Percentiles rank a stretch among this genome's conserved stretches.
Conservation (phyloP, 2,888 invertebrate genomes). For the Tenodera sinensis region DNA sequence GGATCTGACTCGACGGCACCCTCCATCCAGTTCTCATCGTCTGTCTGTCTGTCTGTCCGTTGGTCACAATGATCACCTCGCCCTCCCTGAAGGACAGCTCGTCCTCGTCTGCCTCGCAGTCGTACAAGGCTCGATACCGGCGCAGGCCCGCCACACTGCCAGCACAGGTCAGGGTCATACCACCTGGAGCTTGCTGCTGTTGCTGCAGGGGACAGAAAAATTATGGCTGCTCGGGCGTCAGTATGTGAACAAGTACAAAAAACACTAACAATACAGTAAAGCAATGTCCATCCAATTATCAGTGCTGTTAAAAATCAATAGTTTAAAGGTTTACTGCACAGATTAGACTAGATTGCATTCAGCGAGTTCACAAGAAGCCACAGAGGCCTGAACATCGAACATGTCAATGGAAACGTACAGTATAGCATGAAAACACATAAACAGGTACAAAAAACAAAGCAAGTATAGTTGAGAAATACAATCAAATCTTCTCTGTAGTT, state of each 20-base stretch:
- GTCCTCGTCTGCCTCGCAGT: constrained; percentile 95
- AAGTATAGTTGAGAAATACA: no score
- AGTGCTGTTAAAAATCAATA: not conserved
- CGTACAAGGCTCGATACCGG: constrained; percentile 86
- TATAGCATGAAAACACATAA: no score
- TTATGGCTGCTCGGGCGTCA: constrained; percentile 39
- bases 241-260: constrained; percentile 2
- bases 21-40: constrained; percentile 98
- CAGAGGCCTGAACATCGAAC: no score
- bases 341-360: no score
- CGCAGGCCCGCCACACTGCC: constrained; percentile 49
- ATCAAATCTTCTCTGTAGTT: no score
- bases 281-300: not conserved
- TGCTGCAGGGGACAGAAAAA: constrained; percentile 41
- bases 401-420: no score
- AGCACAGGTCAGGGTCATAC: not conserved
- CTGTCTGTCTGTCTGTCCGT: constrained; percentile 88
- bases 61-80: constrained; percentile 87
- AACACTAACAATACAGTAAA: not conserved
- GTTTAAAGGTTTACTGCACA: not conserved
- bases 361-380: no score
- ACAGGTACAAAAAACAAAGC: no score
- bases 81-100: constrained; percentile 94
- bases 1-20: constrained; percentile 84
- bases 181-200: constrained; percentile 1